These are phyloP conservation scores for Phymastichus coffea DNA, from an alignment of 1,140 invertebrate genomes.

Conservation along the genomic window DNA sequence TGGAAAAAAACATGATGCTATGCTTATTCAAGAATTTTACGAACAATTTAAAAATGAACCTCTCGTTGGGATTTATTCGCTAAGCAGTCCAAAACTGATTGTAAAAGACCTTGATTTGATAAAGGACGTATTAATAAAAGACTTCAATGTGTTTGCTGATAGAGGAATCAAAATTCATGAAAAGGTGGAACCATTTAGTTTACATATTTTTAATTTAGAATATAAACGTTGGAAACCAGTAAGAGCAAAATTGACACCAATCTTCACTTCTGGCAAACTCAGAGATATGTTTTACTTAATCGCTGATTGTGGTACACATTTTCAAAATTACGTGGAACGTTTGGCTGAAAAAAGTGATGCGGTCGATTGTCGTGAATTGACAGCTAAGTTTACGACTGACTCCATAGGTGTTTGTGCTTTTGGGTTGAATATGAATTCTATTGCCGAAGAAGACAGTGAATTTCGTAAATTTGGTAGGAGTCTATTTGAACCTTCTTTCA, in stretches of 20 bases:
- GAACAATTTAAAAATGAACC: constrained; percentile 20
- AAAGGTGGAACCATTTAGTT: constrained; percentile 51
- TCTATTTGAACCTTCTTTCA: constrained; percentile 38
- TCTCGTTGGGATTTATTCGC: constrained; percentile 22
- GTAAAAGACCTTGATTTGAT: constrained; percentile 19
- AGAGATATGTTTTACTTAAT: constrained; percentile 45
- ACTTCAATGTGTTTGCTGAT: constrained; percentile 13
- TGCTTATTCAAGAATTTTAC: constrained; percentile 23
- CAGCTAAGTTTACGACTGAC: constrained; percentile 50
- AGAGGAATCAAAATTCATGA: constrained; percentile 47
- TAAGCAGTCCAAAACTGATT: neutral
- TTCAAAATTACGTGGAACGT: constrained; percentile 31
- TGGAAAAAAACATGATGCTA: constrained; percentile 16
- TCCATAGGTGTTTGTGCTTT: constrained; percentile 52
- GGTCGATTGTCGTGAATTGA: constrained; percentile 37
- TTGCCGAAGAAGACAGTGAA: constrained; percentile 52
- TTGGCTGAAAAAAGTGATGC: constrained; percentile 3
- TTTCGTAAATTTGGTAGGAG: constrained; percentile 47
- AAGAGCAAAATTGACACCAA: constrained; percentile 31
- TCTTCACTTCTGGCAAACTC: constrained; percentile 39
- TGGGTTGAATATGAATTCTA: constrained; percentile 53
- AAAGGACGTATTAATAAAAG: constrained; percentile 23
- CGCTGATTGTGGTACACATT: constrained; percentile 31
- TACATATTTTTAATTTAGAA: constrained; percentile 35
- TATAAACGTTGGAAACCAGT: constrained; percentile 41